Conservation (phyloP, 2,797 vertebrate genomes). For the Pristis pectinata region DNA sequence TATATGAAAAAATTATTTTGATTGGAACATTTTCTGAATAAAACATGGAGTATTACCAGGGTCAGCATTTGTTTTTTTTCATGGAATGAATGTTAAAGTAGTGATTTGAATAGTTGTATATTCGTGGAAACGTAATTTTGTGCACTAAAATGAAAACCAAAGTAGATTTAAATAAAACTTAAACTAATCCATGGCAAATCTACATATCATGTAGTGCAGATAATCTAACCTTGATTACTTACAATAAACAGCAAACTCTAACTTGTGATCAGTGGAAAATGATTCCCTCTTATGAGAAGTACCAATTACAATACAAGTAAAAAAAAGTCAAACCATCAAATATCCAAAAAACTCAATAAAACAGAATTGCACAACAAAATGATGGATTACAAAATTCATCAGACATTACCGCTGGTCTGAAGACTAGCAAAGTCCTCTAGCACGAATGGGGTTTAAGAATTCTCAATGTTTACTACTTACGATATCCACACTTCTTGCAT, state of each 20-base stretch:
- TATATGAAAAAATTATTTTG: neutral
- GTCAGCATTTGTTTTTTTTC: neutral
- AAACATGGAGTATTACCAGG: neutral
- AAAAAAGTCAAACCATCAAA: neutral
- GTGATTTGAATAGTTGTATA: neutral
- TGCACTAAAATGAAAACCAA: neutral
- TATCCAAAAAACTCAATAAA: neutral
- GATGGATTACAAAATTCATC: neutral
- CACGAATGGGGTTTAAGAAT: neutral
- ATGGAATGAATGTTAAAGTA: neutral
- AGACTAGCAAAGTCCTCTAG: neutral
- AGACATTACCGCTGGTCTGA: neutral
- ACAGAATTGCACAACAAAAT: neutral
- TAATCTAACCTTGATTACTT: neutral
- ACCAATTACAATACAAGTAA: neutral
- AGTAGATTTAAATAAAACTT: neutral
- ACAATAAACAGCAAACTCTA: neutral
- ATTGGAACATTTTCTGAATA: neutral
- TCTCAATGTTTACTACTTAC: constrained; percentile 64
- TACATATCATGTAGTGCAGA: neutral
- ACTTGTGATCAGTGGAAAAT: neutral
- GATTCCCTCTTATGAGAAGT: neutral
- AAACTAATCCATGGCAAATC: neutral
- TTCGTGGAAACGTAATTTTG: neutral
- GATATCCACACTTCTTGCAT: constrained; percentile 97